A percentile compares a stretch with the other conserved stretches of the same genome.
Evolutionary conservation across 92 coral and sea anemone species (phyloP).

Genomic region (Desmophyllum pertusum): DNA sequence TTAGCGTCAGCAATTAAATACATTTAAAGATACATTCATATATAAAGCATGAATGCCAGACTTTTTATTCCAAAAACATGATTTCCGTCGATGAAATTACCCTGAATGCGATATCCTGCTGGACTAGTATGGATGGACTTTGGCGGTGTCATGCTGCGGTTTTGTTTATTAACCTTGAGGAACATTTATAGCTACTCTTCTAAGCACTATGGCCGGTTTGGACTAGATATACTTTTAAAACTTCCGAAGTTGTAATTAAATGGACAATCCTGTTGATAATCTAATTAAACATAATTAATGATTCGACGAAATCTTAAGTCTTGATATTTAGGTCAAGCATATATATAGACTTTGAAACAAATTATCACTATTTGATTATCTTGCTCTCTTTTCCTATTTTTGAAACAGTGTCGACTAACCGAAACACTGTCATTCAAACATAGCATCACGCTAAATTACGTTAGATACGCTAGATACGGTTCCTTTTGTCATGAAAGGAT

Average conservation of each 20-base stretch:
- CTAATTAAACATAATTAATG: background rate
- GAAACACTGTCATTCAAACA: background rate
- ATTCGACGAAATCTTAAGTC: background rate
- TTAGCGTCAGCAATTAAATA: background rate
- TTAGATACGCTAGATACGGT: background rate
- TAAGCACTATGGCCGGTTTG: background rate
- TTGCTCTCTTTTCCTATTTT: background rate
- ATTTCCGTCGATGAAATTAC: background rate
- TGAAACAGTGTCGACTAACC: background rate
- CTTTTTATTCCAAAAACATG: background rate
- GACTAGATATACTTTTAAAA: background rate
- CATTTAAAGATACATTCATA: background rate
- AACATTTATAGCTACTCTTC: background rate
- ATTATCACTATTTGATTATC: slow-evolving; percentile 2
- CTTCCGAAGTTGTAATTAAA: background rate
- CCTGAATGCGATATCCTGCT: background rate
- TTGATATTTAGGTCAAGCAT: background rate
- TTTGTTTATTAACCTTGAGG: background rate
- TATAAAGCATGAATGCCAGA: background rate
- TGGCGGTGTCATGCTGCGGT: background rate
- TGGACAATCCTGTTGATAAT: slow-evolving; percentile 5
- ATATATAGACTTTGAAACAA: slow-evolving; percentile 1
- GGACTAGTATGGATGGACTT: background rate
- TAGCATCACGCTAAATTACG: no score
- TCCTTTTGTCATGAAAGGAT: background rate